These are phyloP conservation scores for Cygnus buccinator DNA, from an alignment of 2,113 vertebrate genomes.

Conservation along the genomic window DNA sequence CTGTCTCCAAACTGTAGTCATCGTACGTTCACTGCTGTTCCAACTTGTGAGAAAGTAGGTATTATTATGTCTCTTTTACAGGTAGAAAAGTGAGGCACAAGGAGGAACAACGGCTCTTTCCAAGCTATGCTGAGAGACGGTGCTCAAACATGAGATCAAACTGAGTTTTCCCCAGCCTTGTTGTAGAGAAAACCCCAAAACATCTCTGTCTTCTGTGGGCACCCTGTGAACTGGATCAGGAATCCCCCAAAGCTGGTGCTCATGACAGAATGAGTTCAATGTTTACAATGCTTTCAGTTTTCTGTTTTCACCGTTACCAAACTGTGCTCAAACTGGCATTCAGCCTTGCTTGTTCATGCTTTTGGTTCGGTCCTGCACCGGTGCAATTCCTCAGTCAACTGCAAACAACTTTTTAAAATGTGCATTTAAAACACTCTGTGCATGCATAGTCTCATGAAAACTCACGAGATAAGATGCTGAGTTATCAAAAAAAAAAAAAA, in stretches of 20 bases:
- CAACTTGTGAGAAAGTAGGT: neutral
- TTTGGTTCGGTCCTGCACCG: neutral
- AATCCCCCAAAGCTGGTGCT: neutral
- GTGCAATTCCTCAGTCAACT: neutral
- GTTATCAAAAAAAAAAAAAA: neutral
- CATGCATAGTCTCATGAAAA: neutral
- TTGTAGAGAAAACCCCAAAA: neutral
- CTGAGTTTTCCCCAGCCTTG: neutral
- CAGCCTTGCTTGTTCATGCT: neutral
- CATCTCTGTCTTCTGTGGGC: neutral
- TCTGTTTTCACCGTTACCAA: neutral
- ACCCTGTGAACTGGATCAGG: neutral
- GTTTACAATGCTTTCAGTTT: neutral
- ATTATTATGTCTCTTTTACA: neutral
- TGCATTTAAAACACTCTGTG: neutral
- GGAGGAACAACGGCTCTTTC: neutral
- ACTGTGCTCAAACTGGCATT: neutral
- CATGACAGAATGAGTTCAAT: rapidly evolving
- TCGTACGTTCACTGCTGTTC: neutral
- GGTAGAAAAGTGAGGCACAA: neutral
- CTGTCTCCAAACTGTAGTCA: neutral
- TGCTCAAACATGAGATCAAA: neutral
- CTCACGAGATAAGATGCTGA: neutral
- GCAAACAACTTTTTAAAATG: neutral
- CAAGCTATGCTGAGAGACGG: neutral